Evolutionary conservation across 2,888 invertebrate genomes (phyloP), one percentile per base, ranked within the genome.

Genomic region (Lithosia quadra): DNA sequence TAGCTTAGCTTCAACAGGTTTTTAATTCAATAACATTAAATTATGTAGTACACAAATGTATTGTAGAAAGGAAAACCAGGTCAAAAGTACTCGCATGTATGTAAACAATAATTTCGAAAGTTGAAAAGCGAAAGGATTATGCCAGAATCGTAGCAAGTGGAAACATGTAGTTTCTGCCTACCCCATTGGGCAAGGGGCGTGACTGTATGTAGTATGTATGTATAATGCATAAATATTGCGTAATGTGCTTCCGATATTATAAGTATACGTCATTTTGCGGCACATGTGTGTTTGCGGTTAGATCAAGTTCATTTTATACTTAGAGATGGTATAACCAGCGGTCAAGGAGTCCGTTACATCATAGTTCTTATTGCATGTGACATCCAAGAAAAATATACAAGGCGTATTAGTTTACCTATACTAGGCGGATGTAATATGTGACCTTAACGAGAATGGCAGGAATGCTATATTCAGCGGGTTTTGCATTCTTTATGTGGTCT

Each of bases 281-380:
- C 5, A 49, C n/a, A 49, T n/a, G 9, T n/a, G 49, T 49, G 49
- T 49, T 49, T 49, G 61, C 56, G 61, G 67, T 61, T 43, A 28
- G 36, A 55, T 63, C 33, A 33, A 57, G 64, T 49, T 18, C 49
- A 49, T 22, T 66, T 36, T 60, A 53, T 39, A 60, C 59, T 36
- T 39, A 34, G 24, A 60, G 22, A 53, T 36, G 36, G 36, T 36
- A 22, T 55, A 61, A 39, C 24, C 55, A 22, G 61, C 28, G 60
- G 61, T 67, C n/a, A 36, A 61, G 61, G n/a, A 59, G 28, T 65
- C 24, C 33, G 33, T 65, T 43, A 65, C 65, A 49, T 65, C 59
- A 65, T n/a, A 22, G 9, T 63, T 33, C 34, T 63, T 11, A 56
- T 34, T 49, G 39, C 21, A 24, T 56, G 61, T 67, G 61, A 62